These are phyloP conservation scores for Hyla sarda DNA, from an alignment of 2,113 vertebrate species.

Conservation along the genomic window DNA sequence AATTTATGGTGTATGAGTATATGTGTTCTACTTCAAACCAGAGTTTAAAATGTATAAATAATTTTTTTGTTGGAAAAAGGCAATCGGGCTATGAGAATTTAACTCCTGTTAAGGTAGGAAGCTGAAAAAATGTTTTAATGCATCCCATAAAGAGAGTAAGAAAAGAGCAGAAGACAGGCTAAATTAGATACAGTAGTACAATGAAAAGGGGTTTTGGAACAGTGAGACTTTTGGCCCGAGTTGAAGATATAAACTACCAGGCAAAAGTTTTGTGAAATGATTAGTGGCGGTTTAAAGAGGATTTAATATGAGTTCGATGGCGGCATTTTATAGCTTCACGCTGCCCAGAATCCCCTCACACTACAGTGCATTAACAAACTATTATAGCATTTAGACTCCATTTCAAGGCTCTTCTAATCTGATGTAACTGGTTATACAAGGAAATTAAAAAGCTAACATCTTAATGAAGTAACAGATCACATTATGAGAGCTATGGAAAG, in stretches of 20 bases:
- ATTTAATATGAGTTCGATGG: constrained; percentile 23
- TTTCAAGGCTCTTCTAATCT: constrained; percentile 22
- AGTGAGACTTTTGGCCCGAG: neutral
- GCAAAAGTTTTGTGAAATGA: constrained; percentile 4
- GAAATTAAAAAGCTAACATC: constrained; percentile 26
- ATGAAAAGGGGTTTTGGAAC: neutral
- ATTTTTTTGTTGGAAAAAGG: constrained; percentile 43
- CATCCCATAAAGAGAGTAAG: constrained; percentile 31
- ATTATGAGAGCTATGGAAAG: constrained; percentile 36
- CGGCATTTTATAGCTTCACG: constrained; percentile 2
- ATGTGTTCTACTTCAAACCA: constrained; percentile 49
- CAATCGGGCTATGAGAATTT: constrained; percentile 45
- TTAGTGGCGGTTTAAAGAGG: neutral
- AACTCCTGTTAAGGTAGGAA: constrained; percentile 36
- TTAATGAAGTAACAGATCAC: constrained; percentile 46
- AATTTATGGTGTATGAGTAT: constrained; percentile 46
- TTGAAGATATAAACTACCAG: constrained; percentile 2
- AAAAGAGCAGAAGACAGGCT: neutral
- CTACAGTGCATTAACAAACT: constrained; percentile 34
- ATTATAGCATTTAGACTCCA: constrained; percentile 6
- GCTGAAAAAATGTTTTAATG: constrained; percentile 43
- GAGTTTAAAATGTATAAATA: constrained; percentile 52
- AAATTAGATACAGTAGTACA: constrained; percentile 17
- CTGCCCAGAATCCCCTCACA: neutral
- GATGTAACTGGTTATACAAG: constrained; percentile 41